These are phyloP conservation scores for Anagrus nilaparvatae DNA, from an alignment of 1,140 invertebrate species.

Conservation along the genomic window DNA sequence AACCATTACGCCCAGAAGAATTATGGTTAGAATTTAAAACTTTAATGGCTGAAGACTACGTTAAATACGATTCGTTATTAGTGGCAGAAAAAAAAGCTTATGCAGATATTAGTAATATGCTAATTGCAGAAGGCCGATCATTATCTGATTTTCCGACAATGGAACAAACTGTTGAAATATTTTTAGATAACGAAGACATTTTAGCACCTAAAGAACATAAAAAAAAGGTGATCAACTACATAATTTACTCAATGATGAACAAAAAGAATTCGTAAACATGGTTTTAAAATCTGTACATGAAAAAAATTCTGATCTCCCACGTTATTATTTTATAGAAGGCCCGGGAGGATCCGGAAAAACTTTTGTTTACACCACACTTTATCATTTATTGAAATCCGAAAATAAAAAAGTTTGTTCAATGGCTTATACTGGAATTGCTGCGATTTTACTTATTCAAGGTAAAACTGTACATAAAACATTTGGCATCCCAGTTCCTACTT, in stretches of 20 bases:
- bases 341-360: too few relatives aligned
- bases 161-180: background rate
- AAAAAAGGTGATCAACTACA: background rate
- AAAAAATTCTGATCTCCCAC: too few relatives aligned
- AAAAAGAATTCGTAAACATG: too few relatives aligned
- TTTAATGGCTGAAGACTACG: background rate
- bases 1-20: background rate
- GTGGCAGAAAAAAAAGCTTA: background rate
- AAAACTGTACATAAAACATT: slow-evolving; percentile 17
- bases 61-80: background rate
- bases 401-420: too few relatives aligned
- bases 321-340: too few relatives aligned
- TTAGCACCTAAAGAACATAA: too few relatives aligned
- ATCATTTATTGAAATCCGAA: too few relatives aligned
- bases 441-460: slow-evolving; percentile 17
- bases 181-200: background rate
- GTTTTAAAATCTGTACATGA: too few relatives aligned
- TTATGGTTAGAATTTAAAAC: slow-evolving; percentile 5
- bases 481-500: too few relatives aligned
- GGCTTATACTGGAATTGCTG: too few relatives aligned
- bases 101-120: background rate
- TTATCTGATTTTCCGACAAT: background rate
- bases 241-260: too few relatives aligned
- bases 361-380: too few relatives aligned
- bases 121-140: background rate